Conservation (phyloP, 2,888 invertebrate species). For the Dascillus cervinus region DNA sequence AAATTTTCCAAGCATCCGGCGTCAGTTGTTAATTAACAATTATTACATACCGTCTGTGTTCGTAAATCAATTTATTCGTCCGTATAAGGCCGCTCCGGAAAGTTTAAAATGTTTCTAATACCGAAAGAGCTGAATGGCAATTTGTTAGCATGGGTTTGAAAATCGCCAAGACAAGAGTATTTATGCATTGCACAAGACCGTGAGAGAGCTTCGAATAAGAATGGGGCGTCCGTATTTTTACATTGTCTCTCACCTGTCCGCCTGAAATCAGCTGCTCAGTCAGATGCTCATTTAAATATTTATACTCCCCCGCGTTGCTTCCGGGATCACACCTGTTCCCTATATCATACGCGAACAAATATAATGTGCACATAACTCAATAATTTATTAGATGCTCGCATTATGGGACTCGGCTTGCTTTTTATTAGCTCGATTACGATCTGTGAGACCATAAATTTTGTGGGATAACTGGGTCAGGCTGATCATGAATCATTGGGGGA, state of each 20-base stretch:
- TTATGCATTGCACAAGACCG: conserved; percentile 13
- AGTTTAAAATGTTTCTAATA: conserved; percentile 10
- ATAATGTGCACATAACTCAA: too few relatives aligned
- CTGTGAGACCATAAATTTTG: too few relatives aligned
- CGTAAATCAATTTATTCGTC: too few relatives aligned
- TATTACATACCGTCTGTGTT: too few relatives aligned
- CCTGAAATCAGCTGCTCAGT: conserved; percentile 25
- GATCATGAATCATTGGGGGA: too few relatives aligned
- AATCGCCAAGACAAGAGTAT: conserved; percentile 11
- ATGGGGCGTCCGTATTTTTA: conserved; percentile 6
- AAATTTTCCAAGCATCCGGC: too few relatives aligned
- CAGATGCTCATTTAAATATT: conserved; percentile 29
- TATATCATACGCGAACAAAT: conserved; percentile 8
- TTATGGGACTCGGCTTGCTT: too few relatives aligned
- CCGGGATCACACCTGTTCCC: conserved; percentile 26
- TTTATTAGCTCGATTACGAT: too few relatives aligned
- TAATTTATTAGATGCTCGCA: too few relatives aligned
- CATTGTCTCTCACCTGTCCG: conserved; percentile 24
- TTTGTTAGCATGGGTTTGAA: conserved; percentile 9
- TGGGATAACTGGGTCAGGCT: too few relatives aligned
- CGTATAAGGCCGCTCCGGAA: too few relatives aligned
- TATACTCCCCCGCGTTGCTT: conserved; percentile 24
- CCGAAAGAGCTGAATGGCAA: conserved; percentile 9
- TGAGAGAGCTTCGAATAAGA: conserved; percentile 5
- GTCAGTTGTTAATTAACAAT: too few relatives aligned